Evolutionary conservation across 2,113 vertebrate species (phyloP).

Genomic region (Amphiprion percula): DNA sequence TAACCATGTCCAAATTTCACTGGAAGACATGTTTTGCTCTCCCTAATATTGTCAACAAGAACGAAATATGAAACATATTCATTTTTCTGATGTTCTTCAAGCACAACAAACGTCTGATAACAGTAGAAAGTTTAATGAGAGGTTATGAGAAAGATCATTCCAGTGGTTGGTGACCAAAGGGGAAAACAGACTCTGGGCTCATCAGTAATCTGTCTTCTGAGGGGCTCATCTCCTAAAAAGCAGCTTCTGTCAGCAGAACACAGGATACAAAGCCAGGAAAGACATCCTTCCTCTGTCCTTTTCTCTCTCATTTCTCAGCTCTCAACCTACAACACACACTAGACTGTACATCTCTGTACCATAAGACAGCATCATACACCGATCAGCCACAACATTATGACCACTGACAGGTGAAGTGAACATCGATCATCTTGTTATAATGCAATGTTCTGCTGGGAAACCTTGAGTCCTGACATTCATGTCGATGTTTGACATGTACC

Average conservation of each 20-base stretch:
- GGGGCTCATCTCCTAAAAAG: conserved; percentile 56
- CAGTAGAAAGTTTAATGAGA: not conserved
- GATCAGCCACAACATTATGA: no score
- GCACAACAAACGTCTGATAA: not conserved
- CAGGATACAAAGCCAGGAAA: conserved; percentile 79
- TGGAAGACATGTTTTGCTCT: not conserved
- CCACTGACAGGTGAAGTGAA: no score
- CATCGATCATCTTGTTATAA: no score
- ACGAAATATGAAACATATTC: not conserved
- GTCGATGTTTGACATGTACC: no score
- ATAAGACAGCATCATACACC: not conserved
- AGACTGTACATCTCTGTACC: not conserved
- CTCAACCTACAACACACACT: conserved; percentile 7
- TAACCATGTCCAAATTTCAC: not conserved
- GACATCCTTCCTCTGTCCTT: conserved; percentile 74
- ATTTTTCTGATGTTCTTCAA: not conserved
- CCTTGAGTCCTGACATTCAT: no score
- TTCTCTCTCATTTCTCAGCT: conserved; percentile 28
- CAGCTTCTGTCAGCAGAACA: conserved; percentile 78
- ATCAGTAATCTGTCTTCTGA: conserved; percentile 55
- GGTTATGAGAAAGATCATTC: conserved; percentile 13
- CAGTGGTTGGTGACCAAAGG: conserved; percentile 9
- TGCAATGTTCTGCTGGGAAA: no score
- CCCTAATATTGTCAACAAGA: not conserved
- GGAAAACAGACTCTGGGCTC: conserved; percentile 47